Evolutionary conservation across 2,888 invertebrate genomes (phyloP), one percentile per base, ranked within the genome.

Genomic region (Ischnus inquisitorius): DNA sequence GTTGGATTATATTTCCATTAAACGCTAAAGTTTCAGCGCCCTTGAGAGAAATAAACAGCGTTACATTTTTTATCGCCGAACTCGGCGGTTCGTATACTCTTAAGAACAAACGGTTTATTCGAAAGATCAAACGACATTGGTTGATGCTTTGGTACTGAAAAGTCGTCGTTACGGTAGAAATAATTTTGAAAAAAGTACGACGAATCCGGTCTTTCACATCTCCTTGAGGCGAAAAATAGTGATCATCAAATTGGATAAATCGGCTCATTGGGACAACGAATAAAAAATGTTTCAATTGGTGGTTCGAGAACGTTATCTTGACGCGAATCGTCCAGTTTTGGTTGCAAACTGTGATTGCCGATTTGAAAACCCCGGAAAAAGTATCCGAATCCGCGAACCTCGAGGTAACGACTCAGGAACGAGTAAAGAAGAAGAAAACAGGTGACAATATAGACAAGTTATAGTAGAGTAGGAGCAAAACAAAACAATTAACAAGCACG

Each of bases 311-410:
- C 81, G 65, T 79, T 79, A 82, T 46, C 28, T 64, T 67, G 43
- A 71, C 71, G 22, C 69, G 84, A 79, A 79, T 79, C 75, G 84
- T 79, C 79, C 84, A 84, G 79, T 84, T 82, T 79, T 72, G 41
- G 41, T 19, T 43, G 14, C 54, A 39, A 65, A 48, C 12, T 51
- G 19, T 43, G n/a, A 39, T 74, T 39, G 34, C 72, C n/a, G 39
- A 69, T 41, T n/a, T n/a, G 10, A 14, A 25, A 57, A 51, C n/a
- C n/a, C 48, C 19, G 12, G 12, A 25, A 57, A 57, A 28, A 60
- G 25, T 25, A 60, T 28, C n/a, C 25, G 6, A 22, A 60, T 2
- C 28, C 1, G 14, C 57, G 57, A 57, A 25, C 25, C 22, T 57
- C 3, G 57, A 57, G 14, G 25, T 14, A 22, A n/a, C 12, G 25